phyloP scores from a whole-genome alignment of 2,113 vertebrate genomes.

The Mionectes macconnelli region DNA sequence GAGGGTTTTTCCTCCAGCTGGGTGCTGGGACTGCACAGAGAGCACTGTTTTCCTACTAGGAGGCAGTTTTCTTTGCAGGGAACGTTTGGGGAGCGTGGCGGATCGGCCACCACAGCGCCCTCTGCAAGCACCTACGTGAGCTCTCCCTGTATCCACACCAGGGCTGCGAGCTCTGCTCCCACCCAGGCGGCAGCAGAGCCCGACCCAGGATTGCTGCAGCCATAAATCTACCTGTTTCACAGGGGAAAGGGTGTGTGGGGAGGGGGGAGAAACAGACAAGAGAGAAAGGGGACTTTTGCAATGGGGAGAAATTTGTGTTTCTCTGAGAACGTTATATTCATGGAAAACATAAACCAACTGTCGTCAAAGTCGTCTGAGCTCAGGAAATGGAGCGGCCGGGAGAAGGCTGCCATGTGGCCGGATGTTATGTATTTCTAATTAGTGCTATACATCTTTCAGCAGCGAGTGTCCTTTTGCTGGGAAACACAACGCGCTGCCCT shows the following conservation, averaged over 20 bases:
- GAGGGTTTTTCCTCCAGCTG: not conserved
- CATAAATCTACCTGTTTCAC: slow-evolving; percentile 53
- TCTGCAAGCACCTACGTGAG: not conserved
- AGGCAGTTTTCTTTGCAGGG: slow-evolving; percentile 30
- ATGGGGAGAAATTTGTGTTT: slow-evolving; percentile 65
- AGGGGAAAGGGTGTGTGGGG: not conserved
- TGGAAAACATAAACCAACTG: slow-evolving; percentile 93
- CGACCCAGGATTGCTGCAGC: not conserved
- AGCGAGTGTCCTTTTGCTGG: slow-evolving; percentile 93
- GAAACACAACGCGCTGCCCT: slow-evolving; percentile 84
- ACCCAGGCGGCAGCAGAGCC: not conserved
- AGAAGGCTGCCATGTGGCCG: slow-evolving; percentile 99
- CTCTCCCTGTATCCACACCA: not conserved
- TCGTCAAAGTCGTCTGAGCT: slow-evolving; percentile 95
- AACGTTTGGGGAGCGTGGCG: not conserved
- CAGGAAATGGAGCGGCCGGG: slow-evolving; percentile 96
- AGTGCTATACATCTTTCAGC: slow-evolving; percentile 99
- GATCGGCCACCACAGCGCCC: not conserved
- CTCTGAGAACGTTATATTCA: slow-evolving; percentile 80
- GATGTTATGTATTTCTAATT: slow-evolving; percentile 99
- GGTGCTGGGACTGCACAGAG: not conserved
- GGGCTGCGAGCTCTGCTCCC: not conserved
- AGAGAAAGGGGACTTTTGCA: slow-evolving; percentile 32
- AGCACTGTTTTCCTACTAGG: not conserved
- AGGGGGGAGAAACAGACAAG: not conserved